Conservation (phyloP, 2,888 invertebrate genomes). For the Calliphora vomitoria region DNA sequence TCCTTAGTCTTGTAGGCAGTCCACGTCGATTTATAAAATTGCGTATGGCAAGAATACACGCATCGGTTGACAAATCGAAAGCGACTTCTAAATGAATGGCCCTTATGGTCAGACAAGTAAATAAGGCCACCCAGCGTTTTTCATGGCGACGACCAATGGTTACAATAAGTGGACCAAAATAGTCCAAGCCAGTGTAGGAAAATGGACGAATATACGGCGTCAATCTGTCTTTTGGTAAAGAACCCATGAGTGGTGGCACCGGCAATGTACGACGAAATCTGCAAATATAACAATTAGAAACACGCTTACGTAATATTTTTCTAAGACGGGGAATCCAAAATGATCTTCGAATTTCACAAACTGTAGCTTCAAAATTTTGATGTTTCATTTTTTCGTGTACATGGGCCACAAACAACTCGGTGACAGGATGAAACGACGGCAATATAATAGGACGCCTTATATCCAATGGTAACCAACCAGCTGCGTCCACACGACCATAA, state of each 20-base stretch:
- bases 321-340: too few relatives aligned
- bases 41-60: constrained; percentile 37
- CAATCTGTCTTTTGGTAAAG: constrained; percentile 5
- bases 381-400: too few relatives aligned
- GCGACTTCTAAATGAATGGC: constrained; percentile 44
- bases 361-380: too few relatives aligned
- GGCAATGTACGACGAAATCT: background rate
- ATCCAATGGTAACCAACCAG: constrained; percentile 12
- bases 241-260: background rate
- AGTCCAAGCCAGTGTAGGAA: background rate
- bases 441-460: too few relatives aligned
- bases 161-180: background rate
- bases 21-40: constrained; percentile 50
- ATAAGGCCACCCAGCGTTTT: constrained; percentile 18
- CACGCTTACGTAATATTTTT: too few relatives aligned
- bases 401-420: too few relatives aligned
- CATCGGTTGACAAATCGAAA: constrained; percentile 41
- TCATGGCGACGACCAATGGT: constrained; percentile 12
- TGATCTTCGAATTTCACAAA: too few relatives aligned
- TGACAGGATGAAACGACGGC: too few relatives aligned
- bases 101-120: constrained; percentile 23
- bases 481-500: too few relatives aligned
- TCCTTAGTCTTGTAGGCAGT: background rate
- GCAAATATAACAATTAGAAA: background rate
- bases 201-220: background rate